phyloP scores from a whole-genome alignment of 2,888 invertebrate genomes.

The Ochropleura plecta region DNA sequence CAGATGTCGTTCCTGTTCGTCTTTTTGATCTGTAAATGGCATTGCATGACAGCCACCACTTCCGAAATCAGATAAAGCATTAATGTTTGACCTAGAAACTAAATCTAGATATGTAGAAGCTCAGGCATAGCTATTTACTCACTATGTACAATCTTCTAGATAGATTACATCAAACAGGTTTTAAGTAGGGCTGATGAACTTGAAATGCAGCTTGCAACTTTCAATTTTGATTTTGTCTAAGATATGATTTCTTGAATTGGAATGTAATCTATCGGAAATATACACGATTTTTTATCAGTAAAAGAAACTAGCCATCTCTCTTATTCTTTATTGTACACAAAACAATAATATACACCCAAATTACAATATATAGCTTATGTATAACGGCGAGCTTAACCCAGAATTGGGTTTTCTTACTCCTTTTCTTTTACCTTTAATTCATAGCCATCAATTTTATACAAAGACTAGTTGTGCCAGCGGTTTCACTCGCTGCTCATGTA shows the following conservation, averaged over 20 bases:
- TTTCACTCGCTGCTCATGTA: too few species aligned
- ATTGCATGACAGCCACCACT: neutral
- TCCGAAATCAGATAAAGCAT: conserved; percentile 33
- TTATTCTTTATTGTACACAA: too few species aligned
- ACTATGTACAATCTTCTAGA: neutral
- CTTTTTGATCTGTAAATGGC: neutral
- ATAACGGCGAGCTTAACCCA: too few species aligned
- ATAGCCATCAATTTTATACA: too few species aligned
- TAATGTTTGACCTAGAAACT: conserved; percentile 49
- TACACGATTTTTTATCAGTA: too few species aligned
- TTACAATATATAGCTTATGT: too few species aligned
- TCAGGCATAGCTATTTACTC: conserved; percentile 20
- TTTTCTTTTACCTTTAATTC: too few species aligned
- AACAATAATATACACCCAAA: too few species aligned
- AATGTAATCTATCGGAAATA: neutral
- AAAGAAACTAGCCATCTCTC: too few species aligned
- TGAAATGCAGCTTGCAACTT: conserved; percentile 28
- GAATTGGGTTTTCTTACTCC: too few species aligned
- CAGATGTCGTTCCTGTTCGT: neutral
- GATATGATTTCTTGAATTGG: conserved; percentile 12
- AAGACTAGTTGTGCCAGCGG: too few species aligned
- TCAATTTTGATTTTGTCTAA: conserved; percentile 25
- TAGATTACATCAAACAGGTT: conserved; percentile 42
- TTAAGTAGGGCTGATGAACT: conserved; percentile 24
- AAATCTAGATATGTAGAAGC: conserved; percentile 46